Evolutionary conservation across 2,797 vertebrate species (phyloP), one percentile per base, ranked within the genome.

Genomic region (Eulemur mongoz): DNA sequence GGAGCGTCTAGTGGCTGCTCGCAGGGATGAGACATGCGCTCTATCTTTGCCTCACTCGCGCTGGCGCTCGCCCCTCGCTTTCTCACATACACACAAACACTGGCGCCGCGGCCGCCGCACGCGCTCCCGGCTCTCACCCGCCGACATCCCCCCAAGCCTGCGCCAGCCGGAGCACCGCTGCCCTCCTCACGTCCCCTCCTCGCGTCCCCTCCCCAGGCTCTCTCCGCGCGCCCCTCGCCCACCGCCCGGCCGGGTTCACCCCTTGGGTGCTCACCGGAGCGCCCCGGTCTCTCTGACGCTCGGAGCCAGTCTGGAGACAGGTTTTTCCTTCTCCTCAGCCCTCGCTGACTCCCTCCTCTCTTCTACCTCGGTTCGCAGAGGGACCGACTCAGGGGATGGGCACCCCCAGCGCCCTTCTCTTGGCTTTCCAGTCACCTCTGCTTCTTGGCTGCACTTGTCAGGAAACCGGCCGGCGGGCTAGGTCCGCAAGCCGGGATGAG

Each of bases 1-100:
- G 99, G 99, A 97, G 98, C 98, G 97, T 96, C 98, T 98, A 97
- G 98, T 98, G 98, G 98, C 98, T 98, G 99, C 99, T 98, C 98
- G 98, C 98, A 97, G 97, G 98, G 98, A 99, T 96, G 99, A 99
- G 99, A 99, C 99, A 99, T 99, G 99, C 99, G 99, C 99, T 98
- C 98, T 99, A 82, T 98, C 98, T 97, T 87, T 83, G 97, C 85
- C 97, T 84, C 97, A 63, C 98, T 89, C 94, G 82, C 97, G 89
- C 97, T 89, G 38, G 67, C 96, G 72, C 96, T 94, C 93, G 76
- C 90, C 84, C 79, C 88, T 89, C 54, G 86, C 91, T 83, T 76
- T 45, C 95, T 75, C 95, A 25, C 95, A 83, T 8, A 93, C 89
- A 65, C 93, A 94, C 75, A 32, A 48, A 82, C 96, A 59, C 73